Evolutionary conservation across 2,888 invertebrate species (phyloP), one percentile per base, ranked within the genome.

Genomic region (Synanthedon andrenaeformis): DNA sequence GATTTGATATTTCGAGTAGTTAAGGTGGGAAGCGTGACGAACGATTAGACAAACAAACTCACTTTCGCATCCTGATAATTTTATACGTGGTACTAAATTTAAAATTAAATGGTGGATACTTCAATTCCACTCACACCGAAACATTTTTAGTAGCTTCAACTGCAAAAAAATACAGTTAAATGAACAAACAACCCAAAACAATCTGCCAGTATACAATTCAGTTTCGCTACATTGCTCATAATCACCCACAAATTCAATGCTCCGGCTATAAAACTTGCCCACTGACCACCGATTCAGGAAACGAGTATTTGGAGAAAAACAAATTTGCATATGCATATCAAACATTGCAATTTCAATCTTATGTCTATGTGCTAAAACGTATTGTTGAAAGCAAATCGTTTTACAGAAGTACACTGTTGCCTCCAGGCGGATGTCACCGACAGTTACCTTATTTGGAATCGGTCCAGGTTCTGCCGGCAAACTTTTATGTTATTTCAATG

Each of bases 361-460:
- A 72, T 62, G 14, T 1, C 23, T 19, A 41, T 56, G 63, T 73
- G 66, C 63, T 63, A 58, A 58, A 60, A 54, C 54, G 49, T 52
- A 54, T 56, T 42, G 60, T 62, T 28, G 66, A 63, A 61, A 57
- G 59, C 65, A 61, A 62, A 58, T 13, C 5, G 66, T 54, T 62
- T 66, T 64, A 70, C 55, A 58, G 58, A 59, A 62, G 61, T 68
- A 68, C 67, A 67, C 63, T 69, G 74, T 72, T 69, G 68, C 75
- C 75, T 48, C 67, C 67, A 66, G 68, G 75, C 78, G 79, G 76
- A 79, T 82, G 83, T 81, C 77, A 78, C 73, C 79, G 74, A 76
- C 83, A 82, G 76, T 80, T 79, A 76, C 84, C 84, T 82, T 85
- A 84, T 86, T 87, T 86, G 86, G 86, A 83, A 66, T 70, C 68